Percentiles rank a stretch among this genome's conserved stretches.
Evolutionary conservation across 2,888 invertebrate species (phyloP).

Genomic region (Agriopis marginaria): DNA sequence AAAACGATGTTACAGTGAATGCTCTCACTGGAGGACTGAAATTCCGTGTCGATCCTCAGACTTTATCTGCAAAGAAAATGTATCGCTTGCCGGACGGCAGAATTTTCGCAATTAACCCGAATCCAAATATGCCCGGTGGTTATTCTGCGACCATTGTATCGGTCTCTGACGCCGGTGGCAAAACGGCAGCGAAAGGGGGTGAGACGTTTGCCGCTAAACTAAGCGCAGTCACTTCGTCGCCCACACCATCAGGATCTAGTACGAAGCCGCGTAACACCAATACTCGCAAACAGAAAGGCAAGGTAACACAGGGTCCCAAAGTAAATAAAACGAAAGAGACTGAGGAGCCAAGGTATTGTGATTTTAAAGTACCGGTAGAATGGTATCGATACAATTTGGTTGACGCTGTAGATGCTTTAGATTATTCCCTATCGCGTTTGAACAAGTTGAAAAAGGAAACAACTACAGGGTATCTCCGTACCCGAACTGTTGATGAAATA

Average conservation of each 20-base stretch:
- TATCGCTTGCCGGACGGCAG: conserved; percentile 82
- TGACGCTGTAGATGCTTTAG: conserved; percentile 85
- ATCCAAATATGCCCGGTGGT: conserved; percentile 82
- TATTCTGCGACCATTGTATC: conserved; percentile 84
- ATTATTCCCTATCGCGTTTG: conserved; percentile 83
- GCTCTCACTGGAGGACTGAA: conserved; percentile 79
- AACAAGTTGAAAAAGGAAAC: conserved; percentile 82
- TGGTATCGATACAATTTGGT: conserved; percentile 87
- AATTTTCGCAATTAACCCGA: conserved; percentile 81
- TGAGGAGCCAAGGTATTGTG: conserved; percentile 57
- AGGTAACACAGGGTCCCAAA: conserved; percentile 21
- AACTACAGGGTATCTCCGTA: conserved; percentile 75
- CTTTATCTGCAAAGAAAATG: conserved; percentile 83
- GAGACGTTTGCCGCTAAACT: conserved; percentile 75
- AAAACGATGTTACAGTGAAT: conserved; percentile 83
- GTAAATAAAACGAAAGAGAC: conserved; percentile 35
- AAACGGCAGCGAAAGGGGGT: conserved; percentile 59
- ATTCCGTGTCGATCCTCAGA: conserved; percentile 82
- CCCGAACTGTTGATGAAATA: conserved; percentile 80
- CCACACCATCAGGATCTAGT: conserved; percentile 20
- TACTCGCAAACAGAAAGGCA: conserved; percentile 24
- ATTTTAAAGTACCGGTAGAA: conserved; percentile 79
- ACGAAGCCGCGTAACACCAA: conserved; percentile 18
- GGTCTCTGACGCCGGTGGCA: conserved; percentile 65
- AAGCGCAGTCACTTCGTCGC: conserved; percentile 59